Percentiles rank a stretch among this genome's conserved stretches.
Evolutionary conservation across 1,140 invertebrate genomes (phyloP).

Genomic region (Drosophila littoralis): DNA sequence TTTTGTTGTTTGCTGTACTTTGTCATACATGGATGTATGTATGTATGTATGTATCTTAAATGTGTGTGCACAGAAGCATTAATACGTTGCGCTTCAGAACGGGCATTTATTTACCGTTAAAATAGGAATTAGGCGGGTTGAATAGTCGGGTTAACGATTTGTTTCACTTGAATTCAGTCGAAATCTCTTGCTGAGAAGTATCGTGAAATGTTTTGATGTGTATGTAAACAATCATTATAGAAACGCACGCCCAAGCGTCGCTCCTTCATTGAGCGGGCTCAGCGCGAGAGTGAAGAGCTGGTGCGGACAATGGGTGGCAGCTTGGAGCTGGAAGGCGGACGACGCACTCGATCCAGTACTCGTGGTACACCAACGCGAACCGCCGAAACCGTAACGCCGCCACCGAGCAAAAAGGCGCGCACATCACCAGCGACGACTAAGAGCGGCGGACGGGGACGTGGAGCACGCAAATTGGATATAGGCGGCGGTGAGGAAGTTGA

Average conservation of each 20-base stretch:
- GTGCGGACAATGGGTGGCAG: constrained; percentile 79
- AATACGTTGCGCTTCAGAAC: constrained; percentile 59
- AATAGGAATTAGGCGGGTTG: constrained; percentile 23
- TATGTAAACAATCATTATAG: constrained; percentile 48
- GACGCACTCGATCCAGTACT: constrained; percentile 78
- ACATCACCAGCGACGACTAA: constrained; percentile 66
- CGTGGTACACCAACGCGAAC: constrained; percentile 72
- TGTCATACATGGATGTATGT: constrained; percentile 52
- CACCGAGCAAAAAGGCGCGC: constrained; percentile 79
- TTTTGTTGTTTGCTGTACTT: constrained; percentile 83
- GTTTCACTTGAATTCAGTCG: constrained; percentile 16
- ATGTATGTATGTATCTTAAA: constrained; percentile 4
- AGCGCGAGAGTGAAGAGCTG: constrained; percentile 79
- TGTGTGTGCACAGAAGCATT: constrained; percentile 21
- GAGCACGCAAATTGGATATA: constrained; percentile 76
- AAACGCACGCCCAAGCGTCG: constrained; percentile 81
- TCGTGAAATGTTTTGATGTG: constrained; percentile 18
- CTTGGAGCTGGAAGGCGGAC: constrained; percentile 73
- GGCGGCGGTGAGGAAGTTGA: constrained; percentile 47
- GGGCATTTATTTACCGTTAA: constrained; percentile 36
- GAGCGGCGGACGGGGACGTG: constrained; percentile 56
- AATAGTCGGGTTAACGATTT: constrained; percentile 13
- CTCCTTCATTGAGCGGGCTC: constrained; percentile 76
- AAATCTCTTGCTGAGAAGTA: constrained; percentile 6
- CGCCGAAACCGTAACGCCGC: constrained; percentile 64